phyloP scores from a whole-genome alignment of 2,113 vertebrate species.

The Coreoperca whiteheadi region DNA sequence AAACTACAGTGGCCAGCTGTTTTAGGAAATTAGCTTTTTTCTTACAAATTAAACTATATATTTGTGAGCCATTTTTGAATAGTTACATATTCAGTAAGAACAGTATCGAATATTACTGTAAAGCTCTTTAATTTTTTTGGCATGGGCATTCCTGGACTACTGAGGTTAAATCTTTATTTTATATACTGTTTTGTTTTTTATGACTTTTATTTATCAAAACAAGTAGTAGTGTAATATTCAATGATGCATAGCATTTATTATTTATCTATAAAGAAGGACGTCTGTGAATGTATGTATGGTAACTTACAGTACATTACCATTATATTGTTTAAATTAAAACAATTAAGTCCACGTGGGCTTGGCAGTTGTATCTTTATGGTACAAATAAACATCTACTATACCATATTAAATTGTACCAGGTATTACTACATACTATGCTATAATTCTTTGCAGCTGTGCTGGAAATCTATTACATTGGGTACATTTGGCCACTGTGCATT shows the following conservation, averaged over 20 bases:
- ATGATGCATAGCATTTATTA: neutral
- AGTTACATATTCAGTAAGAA: conserved; percentile 1
- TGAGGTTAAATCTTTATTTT: neutral
- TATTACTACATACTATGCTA: neutral
- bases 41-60: neutral
- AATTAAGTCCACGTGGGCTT: neutral
- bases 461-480: too few species aligned
- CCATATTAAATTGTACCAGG: neutral
- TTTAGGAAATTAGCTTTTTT: neutral
- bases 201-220: neutral
- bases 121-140: neutral
- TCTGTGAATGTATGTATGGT: neutral
- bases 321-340: neutral
- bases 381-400: neutral
- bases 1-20: neutral
- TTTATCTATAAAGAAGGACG: neutral
- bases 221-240: neutral
- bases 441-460: neutral
- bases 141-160: neutral
- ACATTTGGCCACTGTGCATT: too few species aligned
- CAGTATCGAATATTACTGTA: neutral
- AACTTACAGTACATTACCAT: neutral
- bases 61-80: neutral
- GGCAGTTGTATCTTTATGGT: neutral
- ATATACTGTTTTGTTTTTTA: neutral